These are phyloP conservation scores for Aromia moschata DNA, from an alignment of 2,888 invertebrate genomes.

Conservation along the genomic window DNA sequence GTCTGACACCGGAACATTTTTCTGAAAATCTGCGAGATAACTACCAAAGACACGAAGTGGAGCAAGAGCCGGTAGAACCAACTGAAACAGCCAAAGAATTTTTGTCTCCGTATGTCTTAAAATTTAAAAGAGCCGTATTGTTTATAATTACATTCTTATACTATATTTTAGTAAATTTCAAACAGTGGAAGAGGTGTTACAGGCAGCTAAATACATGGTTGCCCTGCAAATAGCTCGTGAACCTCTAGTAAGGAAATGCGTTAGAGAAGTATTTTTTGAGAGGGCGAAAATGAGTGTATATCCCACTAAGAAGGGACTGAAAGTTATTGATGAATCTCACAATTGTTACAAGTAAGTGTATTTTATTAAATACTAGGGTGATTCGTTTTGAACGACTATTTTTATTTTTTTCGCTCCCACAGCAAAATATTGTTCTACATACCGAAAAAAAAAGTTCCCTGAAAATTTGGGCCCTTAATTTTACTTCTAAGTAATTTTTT, in stretches of 20 bases:
- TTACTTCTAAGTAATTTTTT: too few species aligned
- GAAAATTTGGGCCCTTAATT: too few species aligned
- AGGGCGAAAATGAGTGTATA: slow-evolving; percentile 81
- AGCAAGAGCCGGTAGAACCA: slow-evolving; percentile 89
- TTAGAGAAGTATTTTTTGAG: slow-evolving; percentile 88
- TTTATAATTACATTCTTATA: too few species aligned
- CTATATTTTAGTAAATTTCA: slow-evolving; percentile 71
- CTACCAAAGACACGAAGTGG: slow-evolving; percentile 94
- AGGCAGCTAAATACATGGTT: slow-evolving; percentile 93
- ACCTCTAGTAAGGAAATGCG: slow-evolving; percentile 85
- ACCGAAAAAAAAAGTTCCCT: too few species aligned
- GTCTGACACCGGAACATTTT: slow-evolving; percentile 92
- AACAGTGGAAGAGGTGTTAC: slow-evolving; percentile 82
- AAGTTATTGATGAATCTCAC: slow-evolving; percentile 96
- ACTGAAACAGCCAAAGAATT: slow-evolving; percentile 83
- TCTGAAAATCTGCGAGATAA: slow-evolving; percentile 96
- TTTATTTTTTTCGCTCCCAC: too few species aligned
- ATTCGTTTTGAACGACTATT: too few species aligned
- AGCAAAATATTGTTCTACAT: too few species aligned
- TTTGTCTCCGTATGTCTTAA: slow-evolving; percentile 64
- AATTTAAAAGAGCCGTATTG: too few species aligned
- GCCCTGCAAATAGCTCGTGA: slow-evolving; percentile 93
- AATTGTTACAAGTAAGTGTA: slow-evolving; percentile 76
- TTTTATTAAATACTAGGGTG: too few species aligned
- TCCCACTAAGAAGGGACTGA: slow-evolving; percentile 91